Percentiles rank a stretch among this genome's conserved stretches.
Evolutionary conservation across 2,888 invertebrate genomes (phyloP).

Genomic region (Amblyteles armatorius): DNA sequence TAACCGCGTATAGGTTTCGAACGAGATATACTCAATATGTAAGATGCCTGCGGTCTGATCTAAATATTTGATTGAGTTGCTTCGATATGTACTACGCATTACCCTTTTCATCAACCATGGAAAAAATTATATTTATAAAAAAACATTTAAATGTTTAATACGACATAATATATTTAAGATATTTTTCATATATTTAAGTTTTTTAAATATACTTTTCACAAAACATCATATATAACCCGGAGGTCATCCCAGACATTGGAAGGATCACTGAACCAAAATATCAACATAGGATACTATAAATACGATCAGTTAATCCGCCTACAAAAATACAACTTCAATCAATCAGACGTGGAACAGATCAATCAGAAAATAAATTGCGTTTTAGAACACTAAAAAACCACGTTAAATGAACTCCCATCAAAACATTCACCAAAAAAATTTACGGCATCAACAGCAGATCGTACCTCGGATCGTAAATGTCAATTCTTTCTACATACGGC

Average conservation of each 20-base stretch:
- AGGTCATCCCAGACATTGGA: no score
- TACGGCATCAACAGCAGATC: not conserved
- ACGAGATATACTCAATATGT: not conserved
- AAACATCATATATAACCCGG: no score
- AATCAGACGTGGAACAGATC: not conserved
- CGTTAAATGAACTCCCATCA: not conserved
- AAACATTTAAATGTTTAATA: no score
- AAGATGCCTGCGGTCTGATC: slow-evolving; percentile 39
- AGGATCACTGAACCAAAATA: no score
- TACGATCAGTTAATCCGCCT: no score
- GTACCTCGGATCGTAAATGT: not conserved
- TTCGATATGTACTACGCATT: not conserved
- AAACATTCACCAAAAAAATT: slow-evolving; percentile 4
- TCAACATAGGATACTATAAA: no score
- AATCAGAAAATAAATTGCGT: not conserved
- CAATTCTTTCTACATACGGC: slow-evolving; percentile 8
- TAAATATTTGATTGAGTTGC: slow-evolving; percentile 40
- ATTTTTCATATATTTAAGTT: no score
- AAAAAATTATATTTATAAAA: not conserved
- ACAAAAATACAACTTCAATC: no score
- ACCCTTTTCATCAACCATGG: not conserved
- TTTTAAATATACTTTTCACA: no score
- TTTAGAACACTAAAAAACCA: not conserved
- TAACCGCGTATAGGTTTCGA: not conserved
- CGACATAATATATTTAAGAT: no score